Conservation (phyloP, 2,113 vertebrate species). For the Seriola rivoliana region DNA sequence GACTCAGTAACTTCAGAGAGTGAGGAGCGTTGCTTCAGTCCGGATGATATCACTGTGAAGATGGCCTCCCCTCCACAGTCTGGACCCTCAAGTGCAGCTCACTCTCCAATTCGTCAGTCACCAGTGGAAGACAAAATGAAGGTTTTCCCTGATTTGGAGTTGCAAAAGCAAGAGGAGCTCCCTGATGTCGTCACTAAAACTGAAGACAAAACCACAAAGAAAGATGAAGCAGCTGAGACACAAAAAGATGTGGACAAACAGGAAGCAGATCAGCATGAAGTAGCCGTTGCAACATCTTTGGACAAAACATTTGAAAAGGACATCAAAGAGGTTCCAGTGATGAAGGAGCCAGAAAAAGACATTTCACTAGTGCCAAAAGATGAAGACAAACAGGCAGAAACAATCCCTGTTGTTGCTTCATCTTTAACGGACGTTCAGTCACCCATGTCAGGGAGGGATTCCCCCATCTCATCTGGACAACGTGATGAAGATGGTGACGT, state of each 20-base stretch:
- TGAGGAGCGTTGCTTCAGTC: slow-evolving; percentile 94
- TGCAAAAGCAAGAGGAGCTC: slow-evolving; percentile 67
- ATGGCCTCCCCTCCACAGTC: slow-evolving; percentile 96
- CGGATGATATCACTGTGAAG: slow-evolving; percentile 96
- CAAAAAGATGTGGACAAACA: slow-evolving; percentile 47
- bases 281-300: slow-evolving; percentile 32
- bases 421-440: slow-evolving; percentile 47
- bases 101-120: slow-evolving; percentile 93
- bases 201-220: slow-evolving; percentile 57
- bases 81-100: slow-evolving; percentile 91
- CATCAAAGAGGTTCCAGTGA: slow-evolving; percentile 53
- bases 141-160: slow-evolving; percentile 79
- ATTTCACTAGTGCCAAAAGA: slow-evolving; percentile 32
- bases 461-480: slow-evolving; percentile 65
- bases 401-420: slow-evolving; percentile 1
- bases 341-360: slow-evolving; percentile 59
- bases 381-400: slow-evolving; percentile 48
- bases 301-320: slow-evolving; percentile 58
- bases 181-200: slow-evolving; percentile 12
- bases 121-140: slow-evolving; percentile 90
- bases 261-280: slow-evolving; percentile 44
- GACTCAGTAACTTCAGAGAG: slow-evolving; percentile 84
- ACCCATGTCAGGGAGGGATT: slow-evolving; percentile 36
- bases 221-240: slow-evolving; percentile 51
- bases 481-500: slow-evolving; percentile 49